These are phyloP conservation scores for Bicyclus anynana DNA, from an alignment of 1,140 invertebrate genomes.

Conservation along the genomic window DNA sequence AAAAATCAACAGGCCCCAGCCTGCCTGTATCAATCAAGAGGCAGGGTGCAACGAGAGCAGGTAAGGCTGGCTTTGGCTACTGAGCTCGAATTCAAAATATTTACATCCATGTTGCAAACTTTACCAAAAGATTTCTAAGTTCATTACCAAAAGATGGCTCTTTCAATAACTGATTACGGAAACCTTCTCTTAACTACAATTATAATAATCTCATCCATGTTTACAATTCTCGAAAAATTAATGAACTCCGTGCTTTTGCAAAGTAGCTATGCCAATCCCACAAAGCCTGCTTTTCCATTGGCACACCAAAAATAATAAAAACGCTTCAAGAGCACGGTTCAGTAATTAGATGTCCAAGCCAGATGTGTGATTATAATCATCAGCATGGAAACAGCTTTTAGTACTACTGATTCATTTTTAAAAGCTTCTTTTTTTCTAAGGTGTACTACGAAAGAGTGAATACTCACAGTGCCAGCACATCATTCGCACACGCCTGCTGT, in stretches of 20 bases:
- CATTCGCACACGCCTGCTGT: conserved; percentile 88
- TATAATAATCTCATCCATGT: no score
- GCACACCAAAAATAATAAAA: not conserved
- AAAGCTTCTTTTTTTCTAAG: conserved; percentile 54
- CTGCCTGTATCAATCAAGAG: conserved; percentile 6
- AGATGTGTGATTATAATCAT: no score
- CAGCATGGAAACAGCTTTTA: not conserved
- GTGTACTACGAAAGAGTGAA: conserved; percentile 92
- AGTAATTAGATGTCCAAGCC: not conserved
- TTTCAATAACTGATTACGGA: no score
- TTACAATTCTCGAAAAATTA: no score
- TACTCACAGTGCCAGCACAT: conserved; percentile 86
- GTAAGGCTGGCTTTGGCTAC: conserved; percentile 3
- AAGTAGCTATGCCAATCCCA: not conserved
- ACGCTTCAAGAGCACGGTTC: not conserved
- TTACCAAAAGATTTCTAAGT: no score
- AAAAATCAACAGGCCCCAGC: conserved; percentile 4
- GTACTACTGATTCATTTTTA: not conserved
- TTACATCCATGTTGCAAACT: not conserved
- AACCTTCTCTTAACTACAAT: no score
- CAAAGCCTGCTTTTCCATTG: not conserved
- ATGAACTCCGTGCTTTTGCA: not conserved
- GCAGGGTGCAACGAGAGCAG: conserved; percentile 2
- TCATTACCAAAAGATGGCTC: no score
- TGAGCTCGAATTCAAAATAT: not conserved